Evolutionary conservation across 37 sponge, comb jelly and placozoan species (phyloP).

Genomic region (Crambe crambe): DNA sequence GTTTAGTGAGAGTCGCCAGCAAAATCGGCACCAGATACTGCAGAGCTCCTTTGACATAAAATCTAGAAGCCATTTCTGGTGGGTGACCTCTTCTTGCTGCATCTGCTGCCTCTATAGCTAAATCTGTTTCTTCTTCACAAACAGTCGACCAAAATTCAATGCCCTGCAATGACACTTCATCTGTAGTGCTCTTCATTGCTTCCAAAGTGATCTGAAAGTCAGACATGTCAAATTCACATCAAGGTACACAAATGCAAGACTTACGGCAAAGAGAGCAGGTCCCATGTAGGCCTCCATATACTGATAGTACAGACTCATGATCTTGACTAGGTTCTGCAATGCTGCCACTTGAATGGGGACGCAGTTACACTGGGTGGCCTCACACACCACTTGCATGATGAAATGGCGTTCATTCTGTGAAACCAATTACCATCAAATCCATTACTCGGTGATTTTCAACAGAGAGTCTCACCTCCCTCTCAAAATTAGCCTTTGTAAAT

Average conservation of each 20-base stretch:
- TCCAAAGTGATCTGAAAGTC: conserved; percentile 89
- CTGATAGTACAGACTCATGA: conserved; percentile 95
- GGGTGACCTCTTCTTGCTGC: conserved; percentile 28
- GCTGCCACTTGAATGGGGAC: conserved; percentile 81
- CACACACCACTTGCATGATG: conserved; percentile 98
- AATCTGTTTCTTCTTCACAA: conserved; percentile 95
- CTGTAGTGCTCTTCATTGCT: conserved; percentile 85
- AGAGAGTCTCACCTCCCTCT: conserved; percentile 73
- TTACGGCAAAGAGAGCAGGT: conserved; percentile 96
- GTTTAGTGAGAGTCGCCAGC: conserved; percentile 76
- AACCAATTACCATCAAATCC: background rate
- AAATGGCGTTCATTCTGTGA: conserved; percentile 88
- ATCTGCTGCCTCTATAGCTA: conserved; percentile 93
- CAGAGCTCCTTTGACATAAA: conserved; percentile 94
- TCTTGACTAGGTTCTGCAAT: conserved; percentile 92
- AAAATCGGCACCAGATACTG: conserved; percentile 85
- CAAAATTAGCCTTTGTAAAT: conserved; percentile 96
- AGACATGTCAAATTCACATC: background rate
- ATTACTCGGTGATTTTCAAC: background rate
- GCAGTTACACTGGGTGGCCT: conserved; percentile 77
- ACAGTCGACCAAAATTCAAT: conserved; percentile 99
- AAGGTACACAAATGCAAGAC: background rate
- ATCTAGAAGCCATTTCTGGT: conserved; percentile 30
- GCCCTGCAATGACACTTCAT: conserved; percentile 93
- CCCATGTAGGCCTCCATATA: conserved; percentile 99